These are phyloP conservation scores for Mantis religiosa DNA, from an alignment of 2,888 invertebrate species.

Conservation along the genomic window DNA sequence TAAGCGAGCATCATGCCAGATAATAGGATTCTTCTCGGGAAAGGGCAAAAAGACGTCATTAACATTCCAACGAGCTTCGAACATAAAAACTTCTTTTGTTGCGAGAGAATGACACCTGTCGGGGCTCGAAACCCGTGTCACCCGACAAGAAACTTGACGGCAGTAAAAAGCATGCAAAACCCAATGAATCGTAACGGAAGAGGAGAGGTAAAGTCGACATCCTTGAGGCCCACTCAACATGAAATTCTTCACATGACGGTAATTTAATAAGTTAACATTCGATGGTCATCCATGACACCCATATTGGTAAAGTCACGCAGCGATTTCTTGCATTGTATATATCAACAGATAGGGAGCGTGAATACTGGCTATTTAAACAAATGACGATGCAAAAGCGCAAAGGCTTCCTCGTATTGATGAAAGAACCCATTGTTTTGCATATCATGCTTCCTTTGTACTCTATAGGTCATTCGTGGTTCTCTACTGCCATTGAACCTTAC, in stretches of 20 bases:
- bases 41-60: background rate
- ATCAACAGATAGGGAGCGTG: background rate
- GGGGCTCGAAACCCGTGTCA: background rate
- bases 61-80: background rate
- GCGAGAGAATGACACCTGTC: background rate
- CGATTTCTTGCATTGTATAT: background rate
- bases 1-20: background rate
- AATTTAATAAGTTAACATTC: background rate
- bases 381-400: background rate
- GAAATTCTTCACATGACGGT: background rate
- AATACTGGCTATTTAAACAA: background rate
- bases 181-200: background rate
- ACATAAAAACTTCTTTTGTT: background rate
- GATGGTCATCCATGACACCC: background rate
- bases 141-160: background rate
- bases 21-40: background rate
- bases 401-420: background rate
- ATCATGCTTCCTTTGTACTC: background rate
- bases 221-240: background rate
- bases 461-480: background rate
- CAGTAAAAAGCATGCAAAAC: background rate
- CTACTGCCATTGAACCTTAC: no score
- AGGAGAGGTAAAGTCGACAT: background rate
- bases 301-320: background rate
- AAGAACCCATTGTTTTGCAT: background rate